phyloP scores from a whole-genome alignment of 2,113 vertebrate species.

The Salvelinus fontinalis region DNA sequence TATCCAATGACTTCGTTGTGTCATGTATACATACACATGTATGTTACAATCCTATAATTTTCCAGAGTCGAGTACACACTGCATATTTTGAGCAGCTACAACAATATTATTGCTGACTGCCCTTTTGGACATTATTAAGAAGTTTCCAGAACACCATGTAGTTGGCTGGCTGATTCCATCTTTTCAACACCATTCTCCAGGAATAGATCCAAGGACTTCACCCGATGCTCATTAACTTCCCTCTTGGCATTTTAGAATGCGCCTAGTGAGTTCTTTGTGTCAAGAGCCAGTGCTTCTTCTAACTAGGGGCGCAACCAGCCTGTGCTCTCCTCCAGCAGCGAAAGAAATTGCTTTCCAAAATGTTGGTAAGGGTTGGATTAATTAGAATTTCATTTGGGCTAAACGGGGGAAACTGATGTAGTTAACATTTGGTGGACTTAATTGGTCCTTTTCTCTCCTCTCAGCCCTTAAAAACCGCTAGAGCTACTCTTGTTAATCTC shows the following conservation, averaged over 20 bases:
- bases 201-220: slow-evolving; percentile 86
- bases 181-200: slow-evolving; percentile 85
- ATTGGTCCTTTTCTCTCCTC: slow-evolving; percentile 90
- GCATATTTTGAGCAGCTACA: slow-evolving; percentile 10
- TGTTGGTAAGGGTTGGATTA: slow-evolving; percentile 92
- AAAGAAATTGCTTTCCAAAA: slow-evolving; percentile 90
- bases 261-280: slow-evolving; percentile 89
- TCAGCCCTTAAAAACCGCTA: slow-evolving; percentile 86
- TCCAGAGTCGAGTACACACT: neutral
- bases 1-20: neutral
- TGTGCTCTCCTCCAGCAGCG: slow-evolving; percentile 86
- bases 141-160: slow-evolving; percentile 60
- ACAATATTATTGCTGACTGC: slow-evolving; percentile 76
- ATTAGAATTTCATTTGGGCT: slow-evolving; percentile 99
- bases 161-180: slow-evolving; percentile 80
- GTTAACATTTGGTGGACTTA: slow-evolving; percentile 99
- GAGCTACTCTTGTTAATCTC: slow-evolving; percentile 98
- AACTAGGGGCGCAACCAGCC: slow-evolving; percentile 79
- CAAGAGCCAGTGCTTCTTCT: slow-evolving; percentile 86
- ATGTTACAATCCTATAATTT: neutral
- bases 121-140: slow-evolving; percentile 88
- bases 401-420: slow-evolving; percentile 95
- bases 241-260: slow-evolving; percentile 89
- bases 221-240: slow-evolving; percentile 97
- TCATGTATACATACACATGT: neutral